phyloP scores from a whole-genome alignment of 2,888 invertebrate species.

The Harmothoe impar region DNA sequence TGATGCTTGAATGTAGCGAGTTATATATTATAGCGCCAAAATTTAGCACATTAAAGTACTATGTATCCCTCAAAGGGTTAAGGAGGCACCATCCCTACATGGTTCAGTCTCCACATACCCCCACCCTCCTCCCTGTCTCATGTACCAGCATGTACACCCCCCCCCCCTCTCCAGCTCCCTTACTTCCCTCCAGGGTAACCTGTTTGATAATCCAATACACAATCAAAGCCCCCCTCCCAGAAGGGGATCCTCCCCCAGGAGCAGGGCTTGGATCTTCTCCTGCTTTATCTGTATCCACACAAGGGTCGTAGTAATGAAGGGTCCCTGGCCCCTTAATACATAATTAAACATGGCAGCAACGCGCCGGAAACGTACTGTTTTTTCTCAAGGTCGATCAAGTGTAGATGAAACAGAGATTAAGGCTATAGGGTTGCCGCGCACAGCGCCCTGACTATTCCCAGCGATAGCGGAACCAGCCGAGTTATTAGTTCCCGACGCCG shows the following conservation, averaged over 20 bases:
- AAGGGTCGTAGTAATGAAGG: neutral
- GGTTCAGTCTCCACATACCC: too few relatives aligned
- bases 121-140: too few relatives aligned
- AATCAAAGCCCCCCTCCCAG: neutral
- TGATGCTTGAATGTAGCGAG: too few relatives aligned
- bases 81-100: too few relatives aligned
- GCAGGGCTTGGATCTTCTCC: neutral
- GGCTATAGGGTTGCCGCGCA: neutral
- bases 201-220: constrained; percentile 29
- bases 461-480: neutral
- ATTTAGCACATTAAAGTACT: too few relatives aligned
- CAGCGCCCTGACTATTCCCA: neutral
- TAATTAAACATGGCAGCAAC: constrained; percentile 21
- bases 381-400: constrained; percentile 6
- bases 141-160: neutral
- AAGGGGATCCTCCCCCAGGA: neutral
- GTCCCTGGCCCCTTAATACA: constrained; percentile 35
- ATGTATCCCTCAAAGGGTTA: too few relatives aligned
- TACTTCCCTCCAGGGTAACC: neutral
- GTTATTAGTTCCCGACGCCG: neutral
- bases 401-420: constrained; percentile 24
- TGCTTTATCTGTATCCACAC: constrained; percentile 22
- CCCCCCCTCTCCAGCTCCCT: neutral
- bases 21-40: too few relatives aligned
- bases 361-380: neutral